Conservation (phyloP, 2,113 vertebrate species). For the Trachemys scripta region DNA sequence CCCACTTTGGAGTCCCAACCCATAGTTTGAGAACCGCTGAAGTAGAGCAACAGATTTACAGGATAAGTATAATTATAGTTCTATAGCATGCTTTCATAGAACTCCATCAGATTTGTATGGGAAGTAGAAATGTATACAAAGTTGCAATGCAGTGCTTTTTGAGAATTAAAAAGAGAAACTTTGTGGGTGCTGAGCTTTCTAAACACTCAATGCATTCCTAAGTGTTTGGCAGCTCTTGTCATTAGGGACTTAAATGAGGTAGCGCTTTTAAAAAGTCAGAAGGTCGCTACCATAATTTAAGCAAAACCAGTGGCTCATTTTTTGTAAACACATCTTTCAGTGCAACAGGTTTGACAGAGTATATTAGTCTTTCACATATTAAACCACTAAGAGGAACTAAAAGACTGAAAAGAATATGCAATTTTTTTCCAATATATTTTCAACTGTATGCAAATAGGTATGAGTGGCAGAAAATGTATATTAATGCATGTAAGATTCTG, state of each 20-base stretch:
- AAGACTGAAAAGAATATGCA: background rate
- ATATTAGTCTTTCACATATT: background rate
- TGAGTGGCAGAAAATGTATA: background rate
- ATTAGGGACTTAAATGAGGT: background rate
- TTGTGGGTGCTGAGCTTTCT: background rate
- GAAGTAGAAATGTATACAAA: background rate
- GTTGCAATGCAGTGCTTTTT: background rate
- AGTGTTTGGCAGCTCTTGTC: background rate
- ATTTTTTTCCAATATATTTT: background rate
- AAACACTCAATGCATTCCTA: background rate
- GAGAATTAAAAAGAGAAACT: fast-evolving
- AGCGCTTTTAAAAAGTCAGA: background rate
- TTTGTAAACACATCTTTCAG: background rate
- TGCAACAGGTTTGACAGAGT: background rate
- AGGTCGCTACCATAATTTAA: background rate
- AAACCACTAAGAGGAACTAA: background rate
- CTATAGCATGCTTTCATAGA: background rate
- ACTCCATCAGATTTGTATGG: fast-evolving
- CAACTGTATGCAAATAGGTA: background rate
- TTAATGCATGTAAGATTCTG: background rate
- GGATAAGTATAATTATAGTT: background rate
- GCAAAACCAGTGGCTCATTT: background rate
- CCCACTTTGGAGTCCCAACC: too few species aligned
- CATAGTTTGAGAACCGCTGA: too few species aligned
- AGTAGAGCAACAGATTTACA: background rate